A percentile compares a stretch with the other conserved stretches of the same genome.
These are phyloP conservation scores for Lacerta viridis DNA, from an alignment of 2,797 vertebrate genomes.

Conservation along the genomic window DNA sequence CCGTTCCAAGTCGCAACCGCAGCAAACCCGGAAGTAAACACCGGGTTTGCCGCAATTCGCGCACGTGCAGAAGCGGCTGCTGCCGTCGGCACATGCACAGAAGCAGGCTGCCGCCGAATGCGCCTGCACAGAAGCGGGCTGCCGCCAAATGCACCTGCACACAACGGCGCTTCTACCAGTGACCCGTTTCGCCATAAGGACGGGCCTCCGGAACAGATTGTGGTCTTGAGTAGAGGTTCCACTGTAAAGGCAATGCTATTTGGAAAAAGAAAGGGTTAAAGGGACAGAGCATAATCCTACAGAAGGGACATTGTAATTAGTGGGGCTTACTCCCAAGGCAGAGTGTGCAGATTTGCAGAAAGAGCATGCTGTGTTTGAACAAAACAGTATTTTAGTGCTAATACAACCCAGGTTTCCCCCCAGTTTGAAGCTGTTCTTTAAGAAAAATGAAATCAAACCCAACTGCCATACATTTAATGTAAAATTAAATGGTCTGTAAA, in stretches of 20 bases:
- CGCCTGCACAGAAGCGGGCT: too few species aligned
- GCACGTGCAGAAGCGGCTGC: too few species aligned
- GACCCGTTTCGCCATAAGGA: too few species aligned
- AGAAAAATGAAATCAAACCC: not conserved
- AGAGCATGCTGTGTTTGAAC: not conserved
- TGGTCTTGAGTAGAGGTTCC: too few species aligned
- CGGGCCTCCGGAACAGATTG: too few species aligned
- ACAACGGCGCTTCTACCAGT: too few species aligned
- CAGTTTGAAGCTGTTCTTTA: not conserved
- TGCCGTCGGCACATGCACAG: too few species aligned
- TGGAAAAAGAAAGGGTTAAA: not conserved
- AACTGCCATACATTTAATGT: not conserved
- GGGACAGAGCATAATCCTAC: not conserved
- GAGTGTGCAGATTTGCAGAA: not conserved
- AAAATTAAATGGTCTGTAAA: not conserved
- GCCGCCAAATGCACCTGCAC: too few species aligned
- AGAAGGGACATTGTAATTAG: not conserved
- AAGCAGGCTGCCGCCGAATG: too few species aligned
- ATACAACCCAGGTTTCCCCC: constrained; percentile 11
- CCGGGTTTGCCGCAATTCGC: too few species aligned
- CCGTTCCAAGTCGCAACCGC: too few species aligned
- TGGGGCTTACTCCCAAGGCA: not conserved
- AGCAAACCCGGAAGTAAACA: too few species aligned
- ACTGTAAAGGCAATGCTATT: not conserved
- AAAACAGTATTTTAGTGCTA: constrained; percentile 32